Base-by-base conservation (phyloP, 2,888 invertebrate genomes). In the Mongoloraphidia duomilia region DNA sequence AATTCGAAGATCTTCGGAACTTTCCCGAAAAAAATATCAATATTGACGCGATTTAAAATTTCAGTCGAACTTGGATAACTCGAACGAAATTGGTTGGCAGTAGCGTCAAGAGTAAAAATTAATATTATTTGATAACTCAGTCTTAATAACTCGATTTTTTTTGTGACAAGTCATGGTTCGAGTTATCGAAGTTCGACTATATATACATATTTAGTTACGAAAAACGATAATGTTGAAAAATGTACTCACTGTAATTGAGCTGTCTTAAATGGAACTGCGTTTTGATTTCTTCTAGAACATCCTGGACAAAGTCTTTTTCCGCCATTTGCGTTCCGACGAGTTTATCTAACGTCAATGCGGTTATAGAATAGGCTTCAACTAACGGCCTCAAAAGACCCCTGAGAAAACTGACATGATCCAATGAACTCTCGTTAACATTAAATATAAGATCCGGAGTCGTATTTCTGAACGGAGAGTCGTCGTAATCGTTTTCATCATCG, bases 331-430 rank as follows among this genome's bases (percentile, higher is more conserved):
- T 64, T 1, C 70, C 72, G 1, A 77, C 70, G 45, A 80, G 62
- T 56, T 70, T 70, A 34, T 71, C 72, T 54, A 84, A 66, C 41
- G 73, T 71, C 53, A 72, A 72, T 2, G 77, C 79, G 12, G 85
- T 80, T 17, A 77, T 72, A 39, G 79, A 69, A 64, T 91, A 91
- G 8, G 84, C 80, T 58, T 87, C 83, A 45, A 86, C 66, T 47
- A 88, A 71, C 1, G 90, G 87, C 41, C 81, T 76, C 39, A 89
- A 60, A 2, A 84, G 72, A 46, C 68, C 67, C 62, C 62, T 79
- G 60, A 59, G 77, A 62, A 57, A 61, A 43, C 53, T 52, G 43
- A 68, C 45, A 52, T 60, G 57, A 38, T 62, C 61, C 14, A 56
- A 53, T n/a, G 58, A 57, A 38, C 52, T 47, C 52, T 58, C 53